Base-by-base conservation (phyloP, 1,140 invertebrate genomes). In the Brachionus manjavacas region DNA sequence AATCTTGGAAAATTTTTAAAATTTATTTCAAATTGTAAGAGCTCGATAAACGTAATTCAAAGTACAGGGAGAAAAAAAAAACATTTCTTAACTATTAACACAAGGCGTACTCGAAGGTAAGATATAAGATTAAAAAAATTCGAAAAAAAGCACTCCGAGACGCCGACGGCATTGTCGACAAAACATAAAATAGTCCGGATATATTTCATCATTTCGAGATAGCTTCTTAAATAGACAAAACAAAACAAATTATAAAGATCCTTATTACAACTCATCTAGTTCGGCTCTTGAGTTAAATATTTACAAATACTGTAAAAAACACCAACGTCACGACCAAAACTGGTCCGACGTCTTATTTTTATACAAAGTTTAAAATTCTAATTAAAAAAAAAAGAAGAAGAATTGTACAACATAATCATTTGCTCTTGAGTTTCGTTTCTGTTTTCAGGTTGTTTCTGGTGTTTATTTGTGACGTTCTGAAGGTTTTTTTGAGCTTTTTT, bases 1-100 rank as follows among this genome's bases (percentile, higher is more conserved):
- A 60, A 20, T n/a, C 7, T 20, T 60, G 3, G 6, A 60, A 60
- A 60, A 60, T 60, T 60, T n/a, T 60, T 20, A 60, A 60, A 60
- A 60, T 60, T 60, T 60, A 60, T 60, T 60, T 60, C 52, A 60
- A 60, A 60, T 60, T 60, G 52, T 60, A 60, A 60, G 52, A 60
- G 52, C 52, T 60, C 52, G 52, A 60, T 60, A 60, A 60, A 60
- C 20, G 52, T 20, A 60, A 60, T 60, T 60, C 52, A 60, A 60
- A 60, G 52, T 60, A 60, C 52, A 60, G 20, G 52, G 20, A 60
- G 25, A 60, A 60, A 52, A 49, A 49, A 49, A 49, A 52, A 52
- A 52, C 12, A 60, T 60, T 60, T 60, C 52, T 60, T 60, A 60
- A 60, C 52, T 60, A 60, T 60, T 8, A 60, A 60, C 52, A 60